Conservation (phyloP, 2,888 invertebrate species). For the Drosophila acutilabella region DNA sequence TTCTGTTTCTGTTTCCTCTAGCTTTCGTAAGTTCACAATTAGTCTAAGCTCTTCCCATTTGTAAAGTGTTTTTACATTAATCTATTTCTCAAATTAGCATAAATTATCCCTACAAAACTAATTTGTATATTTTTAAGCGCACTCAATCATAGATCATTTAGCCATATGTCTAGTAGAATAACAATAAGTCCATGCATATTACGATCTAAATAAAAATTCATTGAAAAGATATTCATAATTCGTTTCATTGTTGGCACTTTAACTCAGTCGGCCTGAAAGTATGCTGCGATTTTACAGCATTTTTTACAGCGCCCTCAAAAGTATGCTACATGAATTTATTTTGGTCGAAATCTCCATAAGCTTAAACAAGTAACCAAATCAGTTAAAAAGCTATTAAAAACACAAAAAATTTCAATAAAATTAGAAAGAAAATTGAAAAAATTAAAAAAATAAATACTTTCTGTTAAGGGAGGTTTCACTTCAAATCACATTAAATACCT, state of each 20-base stretch:
- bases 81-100: constrained; percentile 44
- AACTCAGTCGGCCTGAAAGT: constrained; percentile 10
- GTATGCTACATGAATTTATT: background rate
- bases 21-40: constrained; percentile 18
- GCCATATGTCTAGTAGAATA: constrained; percentile 46
- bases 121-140: constrained; percentile 18
- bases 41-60: constrained; percentile 28
- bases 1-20: constrained; percentile 30
- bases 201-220: constrained; percentile 43
- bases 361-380: too few species aligned
- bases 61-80: constrained; percentile 46
- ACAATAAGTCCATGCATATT: constrained; percentile 51
- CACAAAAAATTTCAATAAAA: too few species aligned
- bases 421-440: too few species aligned
- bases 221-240: constrained; percentile 28
- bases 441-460: too few species aligned
- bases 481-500: too few species aligned
- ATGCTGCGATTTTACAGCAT: background rate
- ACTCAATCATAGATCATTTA: constrained; percentile 65
- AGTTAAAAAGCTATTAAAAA: too few species aligned
- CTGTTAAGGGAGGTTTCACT: too few species aligned
- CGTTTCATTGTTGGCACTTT: background rate
- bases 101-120: constrained; percentile 38
- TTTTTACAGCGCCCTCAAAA: background rate
- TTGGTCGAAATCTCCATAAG: background rate